Evolutionary conservation across 2,113 vertebrate species (phyloP).

Genomic region (Chiloscyllium plagiosum): DNA sequence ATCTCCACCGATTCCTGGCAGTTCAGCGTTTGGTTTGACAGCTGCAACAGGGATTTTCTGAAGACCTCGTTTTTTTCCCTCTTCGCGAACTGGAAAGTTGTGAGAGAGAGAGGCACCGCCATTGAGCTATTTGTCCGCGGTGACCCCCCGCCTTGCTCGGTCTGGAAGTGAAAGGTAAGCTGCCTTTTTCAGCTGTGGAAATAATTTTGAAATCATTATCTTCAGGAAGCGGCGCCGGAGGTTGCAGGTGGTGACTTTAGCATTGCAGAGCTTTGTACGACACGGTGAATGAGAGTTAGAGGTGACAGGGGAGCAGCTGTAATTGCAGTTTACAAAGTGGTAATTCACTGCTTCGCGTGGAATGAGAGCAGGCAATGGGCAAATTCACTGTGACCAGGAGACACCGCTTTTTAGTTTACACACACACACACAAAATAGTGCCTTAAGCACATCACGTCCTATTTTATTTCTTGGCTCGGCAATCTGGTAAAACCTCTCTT

Average conservation of each 20-base stretch:
- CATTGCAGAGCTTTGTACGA: not conserved
- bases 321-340: not conserved
- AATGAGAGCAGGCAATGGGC: not conserved
- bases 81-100: not conserved
- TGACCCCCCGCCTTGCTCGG: not conserved
- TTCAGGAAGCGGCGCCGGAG: too few relatives aligned
- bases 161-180: slow-evolving; percentile 10
- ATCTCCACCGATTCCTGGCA: not conserved
- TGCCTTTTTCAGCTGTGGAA: not conserved
- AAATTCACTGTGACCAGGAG: not conserved
- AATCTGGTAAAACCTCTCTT: not conserved
- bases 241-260: not conserved
- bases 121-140: not conserved
- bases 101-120: not conserved
- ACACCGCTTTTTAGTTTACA: not conserved
- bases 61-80: not conserved
- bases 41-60: not conserved
- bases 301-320: not conserved
- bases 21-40: not conserved
- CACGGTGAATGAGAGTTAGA: not conserved
- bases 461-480: not conserved
- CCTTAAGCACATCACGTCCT: not conserved
- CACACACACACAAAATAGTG: not conserved
- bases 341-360: not conserved
- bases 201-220: not conserved